Evolutionary conservation across 2,888 invertebrate species (phyloP).

Genomic region (Catocala nupta): DNA sequence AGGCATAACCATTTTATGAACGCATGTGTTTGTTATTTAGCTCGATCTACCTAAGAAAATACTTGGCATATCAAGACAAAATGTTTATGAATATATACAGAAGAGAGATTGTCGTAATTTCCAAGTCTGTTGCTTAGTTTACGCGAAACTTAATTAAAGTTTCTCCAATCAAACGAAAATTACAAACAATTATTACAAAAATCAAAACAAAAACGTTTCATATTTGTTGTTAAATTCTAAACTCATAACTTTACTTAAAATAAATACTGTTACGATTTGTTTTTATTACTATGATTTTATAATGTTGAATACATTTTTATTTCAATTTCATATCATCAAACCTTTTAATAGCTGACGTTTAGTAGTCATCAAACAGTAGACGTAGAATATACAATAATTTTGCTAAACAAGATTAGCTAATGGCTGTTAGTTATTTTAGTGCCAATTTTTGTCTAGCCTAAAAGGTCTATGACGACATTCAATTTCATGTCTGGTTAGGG

Average conservation of each 20-base stretch:
- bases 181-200: too few relatives aligned
- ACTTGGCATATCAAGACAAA: slow-evolving; percentile 11
- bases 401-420: neutral
- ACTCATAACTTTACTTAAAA: neutral
- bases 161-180: too few relatives aligned
- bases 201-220: too few relatives aligned
- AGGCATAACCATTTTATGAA: slow-evolving; percentile 23
- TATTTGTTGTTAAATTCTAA: too few relatives aligned
- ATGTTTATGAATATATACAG: too few relatives aligned
- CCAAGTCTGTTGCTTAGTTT: too few relatives aligned
- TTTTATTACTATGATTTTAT: neutral
- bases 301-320: slow-evolving; percentile 7
- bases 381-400: slow-evolving; percentile 3
- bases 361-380: neutral
- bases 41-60: slow-evolving; percentile 12
- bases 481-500: slow-evolving; percentile 44
- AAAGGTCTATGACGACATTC: slow-evolving; percentile 27
- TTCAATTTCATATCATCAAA: slow-evolving; percentile 3
- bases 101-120: too few relatives aligned
- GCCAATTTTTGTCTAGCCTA: slow-evolving; percentile 21
- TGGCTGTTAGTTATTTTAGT: slow-evolving; percentile 2
- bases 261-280: neutral
- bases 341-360: slow-evolving; percentile 1
- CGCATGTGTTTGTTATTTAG: slow-evolving; percentile 16
- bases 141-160: too few relatives aligned